phyloP scores from a whole-genome alignment of 2,888 invertebrate genomes.

The Melanophora roralis region DNA sequence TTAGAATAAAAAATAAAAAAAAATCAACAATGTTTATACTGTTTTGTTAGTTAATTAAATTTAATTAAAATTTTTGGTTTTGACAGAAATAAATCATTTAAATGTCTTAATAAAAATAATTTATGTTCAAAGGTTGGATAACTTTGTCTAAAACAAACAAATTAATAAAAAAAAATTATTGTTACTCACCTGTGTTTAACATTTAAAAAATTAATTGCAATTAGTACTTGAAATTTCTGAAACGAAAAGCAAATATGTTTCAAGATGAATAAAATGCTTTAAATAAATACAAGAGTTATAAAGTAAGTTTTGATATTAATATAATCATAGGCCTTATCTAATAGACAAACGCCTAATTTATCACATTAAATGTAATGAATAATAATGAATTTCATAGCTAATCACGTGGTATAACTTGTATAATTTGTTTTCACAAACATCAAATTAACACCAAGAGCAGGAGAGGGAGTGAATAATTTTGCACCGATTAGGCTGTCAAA shows the following conservation, averaged over 20 bases:
- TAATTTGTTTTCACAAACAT: conserved; percentile 7
- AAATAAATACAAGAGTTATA: no score
- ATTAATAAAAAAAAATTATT: neutral
- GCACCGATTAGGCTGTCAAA: no score
- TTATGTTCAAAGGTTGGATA: conserved; percentile 51
- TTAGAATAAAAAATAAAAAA: no score
- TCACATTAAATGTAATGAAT: conserved; percentile 13
- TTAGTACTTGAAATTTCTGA: neutral
- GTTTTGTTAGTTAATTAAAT: conserved; percentile 16
- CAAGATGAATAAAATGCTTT: no score
- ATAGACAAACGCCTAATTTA: neutral
- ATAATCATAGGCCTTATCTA: neutral
- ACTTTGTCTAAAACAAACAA: neutral
- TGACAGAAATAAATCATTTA: conserved; percentile 58
- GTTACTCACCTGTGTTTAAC: neutral
- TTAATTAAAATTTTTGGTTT: conserved; percentile 21
- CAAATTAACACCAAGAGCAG: neutral
- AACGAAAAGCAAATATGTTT: neutral
- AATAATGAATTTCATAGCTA: conserved; percentile 18
- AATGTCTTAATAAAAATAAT: conserved; percentile 44
- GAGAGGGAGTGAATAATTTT: neutral
- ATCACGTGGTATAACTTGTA: neutral
- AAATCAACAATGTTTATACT: no score
- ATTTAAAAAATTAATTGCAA: no score
- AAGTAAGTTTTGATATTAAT: no score